A percentile compares a stretch with the other conserved stretches of the same genome.
Evolutionary conservation across 30 jellyfish, hydroid and myxozoan genomes (phyloP).

Genomic region (Cassiopea andromeda): DNA sequence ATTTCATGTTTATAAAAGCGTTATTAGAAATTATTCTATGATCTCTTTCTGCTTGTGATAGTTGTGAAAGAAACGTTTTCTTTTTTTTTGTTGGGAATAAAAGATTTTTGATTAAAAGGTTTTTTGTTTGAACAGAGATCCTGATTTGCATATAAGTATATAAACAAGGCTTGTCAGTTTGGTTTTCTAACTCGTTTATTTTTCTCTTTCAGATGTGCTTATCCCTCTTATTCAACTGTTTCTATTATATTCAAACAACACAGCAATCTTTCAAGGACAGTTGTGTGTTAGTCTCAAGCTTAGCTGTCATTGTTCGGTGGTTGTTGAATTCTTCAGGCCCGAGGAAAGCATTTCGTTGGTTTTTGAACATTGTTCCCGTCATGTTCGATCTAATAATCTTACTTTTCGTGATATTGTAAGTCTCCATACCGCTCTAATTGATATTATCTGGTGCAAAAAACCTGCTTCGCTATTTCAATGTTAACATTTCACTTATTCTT

Average conservation of each 20-base stretch:
- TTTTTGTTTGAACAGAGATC: too few relatives aligned
- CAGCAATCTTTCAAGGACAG: constrained; percentile 30
- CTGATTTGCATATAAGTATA: too few relatives aligned
- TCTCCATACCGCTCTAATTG: neutral
- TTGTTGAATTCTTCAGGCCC: constrained; percentile 81
- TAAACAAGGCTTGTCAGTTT: too few relatives aligned
- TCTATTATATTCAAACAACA: constrained; percentile 46
- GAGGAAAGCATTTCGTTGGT: constrained; percentile 84
- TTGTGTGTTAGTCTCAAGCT: constrained; percentile 72
- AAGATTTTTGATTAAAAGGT: too few relatives aligned
- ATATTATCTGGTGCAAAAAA: neutral
- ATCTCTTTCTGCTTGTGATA: too few relatives aligned
- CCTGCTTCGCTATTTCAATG: neutral
- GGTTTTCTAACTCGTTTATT: neutral
- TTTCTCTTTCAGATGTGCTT: constrained; percentile 56
- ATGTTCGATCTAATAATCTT: constrained; percentile 81
- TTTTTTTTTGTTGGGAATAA: too few relatives aligned
- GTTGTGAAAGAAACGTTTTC: too few relatives aligned
- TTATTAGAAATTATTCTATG: too few relatives aligned
- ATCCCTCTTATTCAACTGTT: constrained; percentile 60
- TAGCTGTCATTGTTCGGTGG: constrained; percentile 69
- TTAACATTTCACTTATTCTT: too few relatives aligned
- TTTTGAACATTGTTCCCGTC: constrained; percentile 83
- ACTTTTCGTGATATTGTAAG: constrained; percentile 74
- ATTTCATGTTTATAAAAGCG: too few relatives aligned